Conservation (phyloP, 2,797 vertebrate species). For the Mormyrops attenuatus region DNA sequence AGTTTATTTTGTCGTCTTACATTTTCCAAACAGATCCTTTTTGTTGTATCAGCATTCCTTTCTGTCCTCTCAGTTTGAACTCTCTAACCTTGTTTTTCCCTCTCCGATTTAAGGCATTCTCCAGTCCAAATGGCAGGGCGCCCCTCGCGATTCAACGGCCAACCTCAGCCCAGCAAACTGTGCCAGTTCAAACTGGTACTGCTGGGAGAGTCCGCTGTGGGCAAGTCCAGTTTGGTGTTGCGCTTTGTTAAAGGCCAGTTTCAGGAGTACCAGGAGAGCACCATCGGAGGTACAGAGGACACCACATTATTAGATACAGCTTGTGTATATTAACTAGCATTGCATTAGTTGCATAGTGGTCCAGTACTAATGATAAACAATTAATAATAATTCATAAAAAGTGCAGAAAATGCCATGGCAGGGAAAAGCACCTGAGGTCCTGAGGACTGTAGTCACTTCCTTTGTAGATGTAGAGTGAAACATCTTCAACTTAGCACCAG, state of each 20-base stretch:
- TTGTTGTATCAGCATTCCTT: not conserved
- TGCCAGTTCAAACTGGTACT: slow-evolving; percentile 72
- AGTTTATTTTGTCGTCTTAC: slow-evolving; percentile 21
- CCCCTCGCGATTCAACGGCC: slow-evolving; percentile 67
- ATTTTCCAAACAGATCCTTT: not conserved
- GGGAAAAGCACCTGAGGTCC: not conserved
- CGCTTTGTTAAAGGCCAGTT: slow-evolving; percentile 73
- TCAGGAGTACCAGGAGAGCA: slow-evolving; percentile 72
- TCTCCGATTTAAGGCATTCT: slow-evolving; percentile 19
- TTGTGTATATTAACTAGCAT: not conserved
- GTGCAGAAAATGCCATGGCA: not conserved
- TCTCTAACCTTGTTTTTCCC: slow-evolving; percentile 3
- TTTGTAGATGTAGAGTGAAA: not conserved
- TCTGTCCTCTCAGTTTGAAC: slow-evolving; percentile 11
- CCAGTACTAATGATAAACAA: not conserved
- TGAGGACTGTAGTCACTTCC: not conserved
- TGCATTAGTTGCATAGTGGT: not conserved
- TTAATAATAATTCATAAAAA: not conserved
- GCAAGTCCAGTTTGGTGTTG: slow-evolving; percentile 70
- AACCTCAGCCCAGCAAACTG: slow-evolving; percentile 67
- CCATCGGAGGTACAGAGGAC: slow-evolving; percentile 61
- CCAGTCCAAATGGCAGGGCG: slow-evolving; percentile 60
- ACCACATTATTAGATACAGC: not conserved
- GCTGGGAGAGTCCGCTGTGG: slow-evolving; percentile 69
- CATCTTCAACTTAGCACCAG: not conserved